These are phyloP conservation scores for Zenarchopterus dispar DNA, from an alignment of 2,797 vertebrate species.

Conservation along the genomic window DNA sequence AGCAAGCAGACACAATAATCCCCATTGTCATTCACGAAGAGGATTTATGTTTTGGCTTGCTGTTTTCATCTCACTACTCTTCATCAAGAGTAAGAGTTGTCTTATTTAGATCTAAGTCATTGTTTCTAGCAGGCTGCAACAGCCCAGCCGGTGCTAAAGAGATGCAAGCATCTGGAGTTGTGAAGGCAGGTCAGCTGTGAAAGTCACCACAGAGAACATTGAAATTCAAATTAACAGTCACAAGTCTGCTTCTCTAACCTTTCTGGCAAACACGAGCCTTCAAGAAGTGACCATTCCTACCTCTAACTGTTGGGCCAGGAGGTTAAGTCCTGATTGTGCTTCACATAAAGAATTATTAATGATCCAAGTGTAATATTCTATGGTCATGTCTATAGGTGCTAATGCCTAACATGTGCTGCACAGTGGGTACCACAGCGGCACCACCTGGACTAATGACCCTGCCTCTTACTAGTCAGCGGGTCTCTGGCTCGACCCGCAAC, in stretches of 20 bases:
- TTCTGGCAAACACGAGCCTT: neutral
- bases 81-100: constrained; percentile 29
- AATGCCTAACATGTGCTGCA: constrained; percentile 81
- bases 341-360: constrained; percentile 53
- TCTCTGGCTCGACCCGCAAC: constrained; percentile 71
- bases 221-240: neutral
- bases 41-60: constrained; percentile 50
- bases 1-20: constrained; percentile 43
- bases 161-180: constrained; percentile 1
- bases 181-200: neutral
- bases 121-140: neutral
- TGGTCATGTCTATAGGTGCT: constrained; percentile 59
- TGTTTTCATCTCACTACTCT: constrained; percentile 34
- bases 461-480: constrained; percentile 80
- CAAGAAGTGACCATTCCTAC: neutral
- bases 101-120: constrained; percentile 23
- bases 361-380: constrained; percentile 50
- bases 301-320: neutral
- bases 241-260: neutral
- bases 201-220: neutral
- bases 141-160: constrained; percentile 8
- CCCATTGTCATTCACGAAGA: constrained; percentile 38
- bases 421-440: constrained; percentile 66
- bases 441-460: constrained; percentile 77
- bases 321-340: constrained; percentile 3